Percentiles rank a stretch among this genome's conserved stretches.
Evolutionary conservation across 2,113 vertebrate genomes (phyloP).

Genomic region (Natator depressus): DNA sequence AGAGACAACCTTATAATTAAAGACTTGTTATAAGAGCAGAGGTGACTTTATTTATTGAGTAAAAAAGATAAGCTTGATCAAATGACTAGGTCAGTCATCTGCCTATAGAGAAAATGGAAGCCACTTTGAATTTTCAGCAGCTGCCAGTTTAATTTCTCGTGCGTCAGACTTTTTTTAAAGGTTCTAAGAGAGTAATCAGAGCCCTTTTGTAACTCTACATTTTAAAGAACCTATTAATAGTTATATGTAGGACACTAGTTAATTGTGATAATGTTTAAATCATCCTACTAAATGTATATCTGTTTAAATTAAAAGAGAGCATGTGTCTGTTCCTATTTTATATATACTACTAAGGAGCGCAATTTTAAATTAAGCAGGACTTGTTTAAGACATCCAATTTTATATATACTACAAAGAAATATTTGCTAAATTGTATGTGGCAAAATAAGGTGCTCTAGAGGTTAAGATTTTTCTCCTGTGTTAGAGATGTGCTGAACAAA

Average conservation of each 20-base stretch:
- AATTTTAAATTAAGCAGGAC: not conserved
- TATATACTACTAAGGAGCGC: not conserved
- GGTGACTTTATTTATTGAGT: not conserved
- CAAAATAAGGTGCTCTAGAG: not conserved
- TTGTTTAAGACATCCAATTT: not conserved
- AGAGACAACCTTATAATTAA: not conserved
- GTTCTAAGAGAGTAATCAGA: not conserved
- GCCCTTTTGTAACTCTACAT: not conserved
- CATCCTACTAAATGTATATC: not conserved
- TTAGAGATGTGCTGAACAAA: constrained; percentile 52
- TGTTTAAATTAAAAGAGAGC: not conserved
- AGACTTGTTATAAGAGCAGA: not conserved
- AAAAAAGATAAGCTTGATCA: not conserved
- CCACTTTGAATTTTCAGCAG: not conserved
- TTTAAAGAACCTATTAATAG: not conserved
- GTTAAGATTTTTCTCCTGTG: constrained; percentile 55
- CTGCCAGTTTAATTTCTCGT: not conserved
- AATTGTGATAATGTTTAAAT: not conserved
- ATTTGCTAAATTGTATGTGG: not conserved
- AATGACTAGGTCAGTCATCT: constrained; percentile 1
- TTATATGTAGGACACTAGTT: not conserved
- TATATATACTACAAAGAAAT: not conserved
- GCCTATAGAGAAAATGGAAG: not conserved
- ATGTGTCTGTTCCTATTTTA: not conserved
- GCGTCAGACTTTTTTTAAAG: not conserved